Percentiles rank a stretch among this genome's conserved stretches.
These are phyloP conservation scores for Sternotherus odoratus DNA, from an alignment of 2,797 vertebrate species.

Conservation along the genomic window DNA sequence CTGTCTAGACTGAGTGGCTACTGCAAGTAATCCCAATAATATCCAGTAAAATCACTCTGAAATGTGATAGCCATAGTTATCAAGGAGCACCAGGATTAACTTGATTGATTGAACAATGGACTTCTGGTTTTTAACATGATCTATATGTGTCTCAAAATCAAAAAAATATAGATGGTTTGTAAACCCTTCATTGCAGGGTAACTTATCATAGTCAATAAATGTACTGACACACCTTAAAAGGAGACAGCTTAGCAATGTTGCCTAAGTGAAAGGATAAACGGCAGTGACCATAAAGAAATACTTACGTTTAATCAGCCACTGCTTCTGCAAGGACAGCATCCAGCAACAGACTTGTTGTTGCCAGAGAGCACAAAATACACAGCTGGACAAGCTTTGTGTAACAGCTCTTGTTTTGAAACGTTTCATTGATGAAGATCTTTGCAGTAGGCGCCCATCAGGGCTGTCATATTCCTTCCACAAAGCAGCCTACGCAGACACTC, in stretches of 20 bases:
- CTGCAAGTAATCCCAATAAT: conserved; percentile 94
- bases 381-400: background rate
- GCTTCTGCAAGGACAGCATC: conserved; percentile 8
- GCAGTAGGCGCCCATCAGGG: background rate
- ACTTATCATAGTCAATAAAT: conserved; percentile 60
- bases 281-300: conserved; percentile 41
- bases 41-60: conserved; percentile 94
- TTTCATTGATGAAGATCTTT: background rate
- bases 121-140: conserved; percentile 77
- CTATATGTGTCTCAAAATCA: conserved; percentile 66
- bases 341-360: background rate
- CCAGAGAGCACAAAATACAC: background rate
- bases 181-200: conserved; percentile 64
- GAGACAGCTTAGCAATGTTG: conserved; percentile 48
- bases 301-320: conserved; percentile 46
- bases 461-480: background rate
- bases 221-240: conserved; percentile 56
- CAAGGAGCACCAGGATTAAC: conserved; percentile 82
- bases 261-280: conserved; percentile 56
- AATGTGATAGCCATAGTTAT: conserved; percentile 88
- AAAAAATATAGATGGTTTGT: conserved; percentile 61
- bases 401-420: background rate
- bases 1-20: conserved; percentile 98
- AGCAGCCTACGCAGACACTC: background rate
- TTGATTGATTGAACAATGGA: conserved; percentile 86